Conservation (phyloP, 2,113 vertebrate species). For the Lepisosteus oculatus region DNA sequence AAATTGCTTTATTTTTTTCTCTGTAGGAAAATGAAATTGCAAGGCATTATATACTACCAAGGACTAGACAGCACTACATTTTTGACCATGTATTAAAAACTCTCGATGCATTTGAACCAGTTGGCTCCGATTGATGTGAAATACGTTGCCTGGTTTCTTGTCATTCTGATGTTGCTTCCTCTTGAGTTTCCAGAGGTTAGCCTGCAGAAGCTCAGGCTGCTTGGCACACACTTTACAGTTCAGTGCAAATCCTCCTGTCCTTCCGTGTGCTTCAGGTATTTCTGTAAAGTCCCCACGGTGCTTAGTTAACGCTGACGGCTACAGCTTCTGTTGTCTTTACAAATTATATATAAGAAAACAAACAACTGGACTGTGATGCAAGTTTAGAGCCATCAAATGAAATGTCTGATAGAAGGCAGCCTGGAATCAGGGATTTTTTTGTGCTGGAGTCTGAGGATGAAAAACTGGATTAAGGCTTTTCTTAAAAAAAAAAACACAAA, state of each 20-base stretch:
- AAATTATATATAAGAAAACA: neutral
- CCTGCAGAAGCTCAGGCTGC: constrained; percentile 21
- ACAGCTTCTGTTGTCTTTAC: neutral
- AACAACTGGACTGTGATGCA: constrained; percentile 9
- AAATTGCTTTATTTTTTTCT: neutral
- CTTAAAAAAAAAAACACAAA: constrained; percentile 8
- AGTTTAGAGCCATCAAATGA: constrained; percentile 6
- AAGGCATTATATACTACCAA: neutral
- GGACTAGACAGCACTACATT: constrained; percentile 9
- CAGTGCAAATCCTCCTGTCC: constrained; percentile 5
- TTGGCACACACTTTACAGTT: neutral
- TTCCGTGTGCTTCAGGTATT: neutral
- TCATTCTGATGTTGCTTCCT: neutral
- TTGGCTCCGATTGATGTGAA: constrained; percentile 1
- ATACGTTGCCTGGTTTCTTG: neutral
- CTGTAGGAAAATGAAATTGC: neutral
- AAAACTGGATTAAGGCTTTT: constrained; percentile 5
- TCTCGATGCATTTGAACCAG: constrained; percentile 7
- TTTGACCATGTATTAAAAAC: constrained; percentile 21
- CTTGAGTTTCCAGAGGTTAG: neutral
- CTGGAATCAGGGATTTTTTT: neutral
- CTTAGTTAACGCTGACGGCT: constrained; percentile 18
- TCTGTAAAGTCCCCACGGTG: constrained; percentile 17
- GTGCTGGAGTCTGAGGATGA: constrained; percentile 1
- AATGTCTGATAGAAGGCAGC: neutral